Base-by-base conservation (phyloP, 2,113 vertebrate species). In the Cyanoliseus patagonus region DNA sequence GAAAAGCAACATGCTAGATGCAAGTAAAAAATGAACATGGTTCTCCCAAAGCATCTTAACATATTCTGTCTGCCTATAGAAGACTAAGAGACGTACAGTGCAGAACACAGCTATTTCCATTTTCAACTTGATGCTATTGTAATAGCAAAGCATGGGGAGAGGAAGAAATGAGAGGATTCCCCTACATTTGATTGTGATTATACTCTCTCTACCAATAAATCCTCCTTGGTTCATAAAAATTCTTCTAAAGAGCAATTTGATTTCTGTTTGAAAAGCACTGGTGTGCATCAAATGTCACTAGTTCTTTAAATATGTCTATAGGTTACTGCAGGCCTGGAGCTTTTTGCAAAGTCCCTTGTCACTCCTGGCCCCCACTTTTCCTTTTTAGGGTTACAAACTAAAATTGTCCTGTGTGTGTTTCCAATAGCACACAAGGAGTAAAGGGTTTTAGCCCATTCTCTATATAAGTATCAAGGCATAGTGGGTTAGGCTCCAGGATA, bases 241-340 rank as follows among this genome's bases (percentile, higher is more conserved):
- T 86, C 51, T 92, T 88, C 63, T 86, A 70, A 88, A 95, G 55
- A 88, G 64, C 75, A 86, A 83, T 86, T 97, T 83, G 51, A 86
- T 93, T 95, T 94, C 57, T 59, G 68, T 93, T 94, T 95, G 82
- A 80, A 93, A 90, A 78, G 51, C 76, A 88, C 46, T 78, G n/a
- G 79, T 90, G 72, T 95, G 79, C 61, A 81, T 92, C 64, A 86
- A 90, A 86, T 83, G 46, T 67, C 79, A 90, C 94, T 83, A 92
- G 42, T 73, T 93, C 63, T 96, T 92, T 69, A 93, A 86, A 70
- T 77, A 62, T 64, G n/a, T 49, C 49, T 64, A 61, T 8, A 62
- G 91, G 69, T 20, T 87, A 64, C 47, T 39, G 24, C 41, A 63
- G 57, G 44, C 46, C 49, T 90, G 59, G 41, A 92, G 85, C 53